phyloP scores from a whole-genome alignment of 2,888 invertebrate genomes.

The Volucella bombylans region DNA sequence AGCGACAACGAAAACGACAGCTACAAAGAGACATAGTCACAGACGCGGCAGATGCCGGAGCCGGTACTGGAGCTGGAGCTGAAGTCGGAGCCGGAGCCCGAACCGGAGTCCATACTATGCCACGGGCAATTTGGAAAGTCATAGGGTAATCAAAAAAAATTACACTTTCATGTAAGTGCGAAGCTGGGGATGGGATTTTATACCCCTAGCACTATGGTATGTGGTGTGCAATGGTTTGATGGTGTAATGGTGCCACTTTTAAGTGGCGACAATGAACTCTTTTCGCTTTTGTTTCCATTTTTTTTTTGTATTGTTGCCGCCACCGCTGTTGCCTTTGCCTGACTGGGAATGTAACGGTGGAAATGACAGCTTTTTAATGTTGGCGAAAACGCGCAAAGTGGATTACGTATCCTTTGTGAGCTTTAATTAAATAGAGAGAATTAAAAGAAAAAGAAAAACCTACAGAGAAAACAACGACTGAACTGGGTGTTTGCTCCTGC shows the following conservation, averaged over 20 bases:
- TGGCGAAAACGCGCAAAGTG: conserved; percentile 42
- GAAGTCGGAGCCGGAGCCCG: too few relatives aligned
- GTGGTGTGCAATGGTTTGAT: too few relatives aligned
- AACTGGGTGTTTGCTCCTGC: background rate
- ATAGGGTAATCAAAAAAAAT: conserved; percentile 60
- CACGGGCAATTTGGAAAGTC: conserved; percentile 55
- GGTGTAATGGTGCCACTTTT: conserved; percentile 28
- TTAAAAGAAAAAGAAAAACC: background rate
- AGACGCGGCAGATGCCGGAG: background rate
- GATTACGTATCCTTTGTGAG: conserved; percentile 56
- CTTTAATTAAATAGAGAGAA: conserved; percentile 64
- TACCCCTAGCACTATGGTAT: background rate
- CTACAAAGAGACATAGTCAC: too few relatives aligned
- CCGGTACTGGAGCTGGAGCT: background rate
- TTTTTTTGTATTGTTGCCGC: too few relatives aligned
- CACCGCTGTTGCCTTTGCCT: background rate
- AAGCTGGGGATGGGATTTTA: background rate
- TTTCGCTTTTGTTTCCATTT: conserved; percentile 9
- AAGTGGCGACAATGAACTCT: conserved; percentile 67
- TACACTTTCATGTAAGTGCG: conserved; percentile 27
- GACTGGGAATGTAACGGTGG: conserved; percentile 59
- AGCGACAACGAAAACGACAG: background rate
- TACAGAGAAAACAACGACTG: conserved; percentile 10
- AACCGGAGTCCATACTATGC: background rate
- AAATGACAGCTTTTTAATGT: conserved; percentile 62